Evolutionary conservation across 2,888 invertebrate species (phyloP), one percentile per base, ranked within the genome.

Genomic region (Tineola bisselliella): DNA sequence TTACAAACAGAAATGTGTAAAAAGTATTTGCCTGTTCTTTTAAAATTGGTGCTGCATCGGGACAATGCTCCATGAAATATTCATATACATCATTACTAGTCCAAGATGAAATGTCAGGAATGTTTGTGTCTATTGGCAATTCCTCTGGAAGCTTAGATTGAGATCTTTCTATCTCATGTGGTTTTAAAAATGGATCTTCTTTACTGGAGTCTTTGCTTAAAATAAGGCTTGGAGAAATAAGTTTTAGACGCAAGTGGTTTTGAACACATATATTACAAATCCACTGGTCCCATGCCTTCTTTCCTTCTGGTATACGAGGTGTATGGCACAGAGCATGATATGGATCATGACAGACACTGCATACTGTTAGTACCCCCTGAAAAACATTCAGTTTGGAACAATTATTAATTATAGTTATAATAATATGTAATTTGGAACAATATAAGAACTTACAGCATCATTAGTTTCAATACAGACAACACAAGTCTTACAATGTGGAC

Each of bases 401-500:
- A n/a, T 25, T 25, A 25, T 25, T 25, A 25, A 25, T 25, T 25
- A 6, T 4, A 25, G 25, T 25, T 4, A 25, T 2, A 44, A 10
- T 59, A 43, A 19, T 15, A 18, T n/a, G 4, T 44, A 19, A 3
- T 11, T 19, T 17, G n/a, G n/a, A 60, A 33, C 38, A 15, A 44
- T 17, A 59, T 18, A 13, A 25, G 15, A 66, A 89, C 91, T 90
- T 86, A 93, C 90, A 73, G 91, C 90, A 79, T 92, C 91, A 67
- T 91, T 90, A 8, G 92, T 92, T 81, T 94, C 94, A 67, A 90
- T 91, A 72, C 96, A 96, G 44, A 94, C 87, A 56, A 90, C 90
- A 78, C 97, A 97, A 11, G 91, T 93, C 78, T 95, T 96, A 71
- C 97, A 97, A 72, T 94, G 93, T 60, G 94, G 93, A 74, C 97